Evolutionary conservation across 2,888 invertebrate species (phyloP).

Genomic region (Tricholauxania praeusta): DNA sequence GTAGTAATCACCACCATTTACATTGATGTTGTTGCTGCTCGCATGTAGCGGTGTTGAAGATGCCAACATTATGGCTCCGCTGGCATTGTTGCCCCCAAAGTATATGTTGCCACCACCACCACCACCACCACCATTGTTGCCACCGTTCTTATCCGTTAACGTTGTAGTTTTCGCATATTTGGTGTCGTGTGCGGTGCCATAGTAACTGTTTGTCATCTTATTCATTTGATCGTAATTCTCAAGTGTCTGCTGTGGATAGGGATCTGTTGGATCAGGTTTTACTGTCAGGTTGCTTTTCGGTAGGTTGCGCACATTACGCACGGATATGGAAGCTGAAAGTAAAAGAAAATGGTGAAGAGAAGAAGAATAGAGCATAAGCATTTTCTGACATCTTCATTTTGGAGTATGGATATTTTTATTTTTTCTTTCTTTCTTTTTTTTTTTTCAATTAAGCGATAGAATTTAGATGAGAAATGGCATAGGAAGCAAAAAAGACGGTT

Average conservation of each 20-base stretch:
- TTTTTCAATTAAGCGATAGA: too few species aligned
- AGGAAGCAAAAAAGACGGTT: too few species aligned
- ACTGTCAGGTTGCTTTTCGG: constrained; percentile 67
- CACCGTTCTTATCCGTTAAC: constrained; percentile 57
- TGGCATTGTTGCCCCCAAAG: constrained; percentile 43
- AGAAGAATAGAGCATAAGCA: constrained; percentile 11
- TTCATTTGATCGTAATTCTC: constrained; percentile 61
- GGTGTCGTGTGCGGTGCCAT: constrained; percentile 59
- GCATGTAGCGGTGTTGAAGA: constrained; percentile 57
- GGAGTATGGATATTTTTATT: too few species aligned
- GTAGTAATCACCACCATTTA: constrained; percentile 36
- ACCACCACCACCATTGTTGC: constrained; percentile 35
- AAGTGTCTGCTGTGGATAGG: constrained; percentile 47
- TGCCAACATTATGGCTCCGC: constrained; percentile 28
- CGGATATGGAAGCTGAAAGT: constrained; percentile 79
- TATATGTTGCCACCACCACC: constrained; percentile 43
- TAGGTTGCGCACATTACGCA: constrained; percentile 68
- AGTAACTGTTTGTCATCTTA: constrained; percentile 63
- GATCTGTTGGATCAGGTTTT: constrained; percentile 66
- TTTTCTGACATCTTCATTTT: background rate
- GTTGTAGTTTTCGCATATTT: constrained; percentile 65
- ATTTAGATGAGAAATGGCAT: too few species aligned
- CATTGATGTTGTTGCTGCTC: constrained; percentile 30
- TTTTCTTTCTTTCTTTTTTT: too few species aligned
- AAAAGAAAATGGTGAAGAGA: constrained; percentile 23